Base-by-base conservation (phyloP, 2,797 vertebrate genomes). In the Gadopsis marmoratus region DNA sequence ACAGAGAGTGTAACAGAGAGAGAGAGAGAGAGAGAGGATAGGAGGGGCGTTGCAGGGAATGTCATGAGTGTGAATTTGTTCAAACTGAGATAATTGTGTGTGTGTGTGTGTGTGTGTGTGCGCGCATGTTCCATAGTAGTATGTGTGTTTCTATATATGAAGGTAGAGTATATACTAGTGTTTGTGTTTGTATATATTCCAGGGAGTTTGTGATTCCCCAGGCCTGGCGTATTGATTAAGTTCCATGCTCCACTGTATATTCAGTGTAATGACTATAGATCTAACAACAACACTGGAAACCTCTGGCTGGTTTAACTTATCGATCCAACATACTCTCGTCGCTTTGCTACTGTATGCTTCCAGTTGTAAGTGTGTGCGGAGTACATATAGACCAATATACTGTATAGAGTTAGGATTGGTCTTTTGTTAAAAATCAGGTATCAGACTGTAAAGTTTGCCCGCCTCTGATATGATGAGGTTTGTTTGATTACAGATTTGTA, bases 221-320 rank as follows among this genome's bases (percentile, higher is more conserved):
- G 64, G 41, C 58, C 71, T 69, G 71, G 55, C 23, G 79, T 87
- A 87, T 84, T 87, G 76, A 86, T 83, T 81, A 73, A 73, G 72
- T 71, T 70, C 60, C 21, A 41, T 66, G 54, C 76, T 62, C 69
- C 50, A 64, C 63, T 86, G 56, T 86, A 74, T 72, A 82, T 79
- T 85, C 77, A 77, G 59, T 26, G 43, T 87, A 86, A 93, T 90
- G 74, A 82, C 81, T 88, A 78, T 76, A 73, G 86, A 89, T 87
- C 78, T 51, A 84, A 79, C 53, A 82, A 59, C 74, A 86, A 37
- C 81, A 78, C 72, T 74, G 79, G 71, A 84, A 85, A 90, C 65
- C 73, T 70, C 67, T 64, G 69, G 74, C 74, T 85, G 75, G 61
- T 81, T 82, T 76, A 66, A 48, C 39, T 19, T 68, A 85, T 89